Conservation (phyloP, 2,888 invertebrate genomes). For the Chorisops tibialis region DNA sequence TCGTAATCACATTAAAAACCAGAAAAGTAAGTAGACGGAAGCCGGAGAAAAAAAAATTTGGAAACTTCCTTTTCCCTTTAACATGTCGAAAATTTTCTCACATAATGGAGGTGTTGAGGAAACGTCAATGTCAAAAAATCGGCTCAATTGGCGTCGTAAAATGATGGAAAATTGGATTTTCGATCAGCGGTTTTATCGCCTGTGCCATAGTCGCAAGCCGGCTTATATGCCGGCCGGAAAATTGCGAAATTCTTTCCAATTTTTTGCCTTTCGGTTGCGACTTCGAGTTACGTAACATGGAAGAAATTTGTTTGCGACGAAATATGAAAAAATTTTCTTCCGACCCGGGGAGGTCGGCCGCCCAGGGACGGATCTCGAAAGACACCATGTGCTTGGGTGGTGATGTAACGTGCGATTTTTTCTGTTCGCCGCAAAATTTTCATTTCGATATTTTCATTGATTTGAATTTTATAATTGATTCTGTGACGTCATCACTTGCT, state of each 20-base stretch:
- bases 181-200: neutral
- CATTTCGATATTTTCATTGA: neutral
- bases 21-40: constrained; percentile 12
- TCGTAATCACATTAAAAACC: neutral
- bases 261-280: neutral
- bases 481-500: too few relatives aligned
- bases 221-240: constrained; percentile 9
- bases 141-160: neutral
- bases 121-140: constrained; percentile 13
- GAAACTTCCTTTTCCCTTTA: neutral
- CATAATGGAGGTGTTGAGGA: constrained; percentile 3
- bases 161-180: constrained; percentile 1
- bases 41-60: too few relatives aligned
- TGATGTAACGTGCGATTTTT: constrained; percentile 8
- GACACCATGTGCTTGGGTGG: constrained; percentile 12
- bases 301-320: constrained; percentile 1
- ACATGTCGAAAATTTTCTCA: constrained; percentile 4
- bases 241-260: constrained; percentile 12
- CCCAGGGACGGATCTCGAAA: neutral
- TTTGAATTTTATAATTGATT: neutral
- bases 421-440: neutral
- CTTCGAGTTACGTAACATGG: constrained; percentile 8
- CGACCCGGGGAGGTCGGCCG: neutral
- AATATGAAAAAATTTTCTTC: constrained; percentile 2
- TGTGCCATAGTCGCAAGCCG: neutral